These are phyloP conservation scores for Salarias fasciatus DNA, from an alignment of 2,797 vertebrate genomes.

Conservation along the genomic window DNA sequence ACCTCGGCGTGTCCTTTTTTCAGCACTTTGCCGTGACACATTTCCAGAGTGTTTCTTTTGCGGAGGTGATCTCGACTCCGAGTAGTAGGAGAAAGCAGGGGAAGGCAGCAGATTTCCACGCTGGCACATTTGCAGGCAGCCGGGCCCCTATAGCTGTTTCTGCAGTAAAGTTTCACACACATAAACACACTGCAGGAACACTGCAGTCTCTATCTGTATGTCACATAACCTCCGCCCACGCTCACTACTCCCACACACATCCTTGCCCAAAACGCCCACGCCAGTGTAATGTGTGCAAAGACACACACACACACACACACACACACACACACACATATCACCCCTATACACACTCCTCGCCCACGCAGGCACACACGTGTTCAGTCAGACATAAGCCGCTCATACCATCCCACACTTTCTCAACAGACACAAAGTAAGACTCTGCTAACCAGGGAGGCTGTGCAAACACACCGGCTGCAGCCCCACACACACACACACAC, in stretches of 20 bases:
- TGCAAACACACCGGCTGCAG: conserved; percentile 56
- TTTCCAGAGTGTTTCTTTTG: conserved; percentile 16
- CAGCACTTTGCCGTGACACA: conserved; percentile 24
- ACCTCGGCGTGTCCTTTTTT: conserved; percentile 1
- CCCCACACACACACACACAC: conserved; percentile 9
- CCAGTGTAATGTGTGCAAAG: conserved; percentile 65
- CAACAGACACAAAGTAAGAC: conserved; percentile 78
- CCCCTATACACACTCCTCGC: conserved; percentile 74
- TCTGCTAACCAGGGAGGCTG: conserved; percentile 59
- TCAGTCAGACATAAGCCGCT: conserved; percentile 82
- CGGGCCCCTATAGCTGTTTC: conserved; percentile 64
- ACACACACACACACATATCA: conserved; percentile 63
- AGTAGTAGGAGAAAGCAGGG: conserved; percentile 27
- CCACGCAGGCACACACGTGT: conserved; percentile 78
- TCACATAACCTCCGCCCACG: conserved; percentile 77
- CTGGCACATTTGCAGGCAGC: conserved; percentile 62
- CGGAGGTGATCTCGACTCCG: conserved; percentile 32
- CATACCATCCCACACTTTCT: conserved; percentile 79
- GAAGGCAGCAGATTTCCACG: conserved; percentile 60
- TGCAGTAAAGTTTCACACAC: conserved; percentile 71
- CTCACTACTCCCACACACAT: conserved; percentile 75
- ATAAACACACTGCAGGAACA: conserved; percentile 68
- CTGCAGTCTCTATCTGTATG: conserved; percentile 78
- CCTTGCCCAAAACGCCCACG: conserved; percentile 78
- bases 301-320: conserved; percentile 60